Percentiles rank a stretch among this genome's conserved stretches.
These are phyloP conservation scores for Zootoca vivipara DNA, from an alignment of 2,113 vertebrate genomes.

Conservation along the genomic window DNA sequence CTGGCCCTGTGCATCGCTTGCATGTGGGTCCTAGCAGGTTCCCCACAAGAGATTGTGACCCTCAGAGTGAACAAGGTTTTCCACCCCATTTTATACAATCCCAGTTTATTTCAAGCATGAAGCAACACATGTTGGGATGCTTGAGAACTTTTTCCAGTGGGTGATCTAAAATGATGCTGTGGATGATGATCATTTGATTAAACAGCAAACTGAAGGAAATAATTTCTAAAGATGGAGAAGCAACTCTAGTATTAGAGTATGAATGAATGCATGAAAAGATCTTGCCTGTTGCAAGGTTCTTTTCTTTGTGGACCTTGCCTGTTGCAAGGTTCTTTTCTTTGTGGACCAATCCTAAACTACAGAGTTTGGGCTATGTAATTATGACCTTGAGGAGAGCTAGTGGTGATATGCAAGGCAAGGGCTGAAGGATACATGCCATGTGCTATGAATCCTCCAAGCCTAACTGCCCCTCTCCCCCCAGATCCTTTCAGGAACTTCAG, in stretches of 20 bases:
- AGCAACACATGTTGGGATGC: background rate
- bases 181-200: background rate
- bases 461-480: background rate
- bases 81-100: background rate
- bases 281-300: background rate
- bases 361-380: background rate
- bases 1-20: too few relatives aligned
- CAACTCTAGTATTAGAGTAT: background rate
- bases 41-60: too few relatives aligned
- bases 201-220: conserved; percentile 17
- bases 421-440: background rate
- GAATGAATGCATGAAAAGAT: conserved; percentile 38
- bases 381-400: background rate
- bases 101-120: background rate
- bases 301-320: background rate
- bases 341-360: too few relatives aligned
- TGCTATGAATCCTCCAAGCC: background rate
- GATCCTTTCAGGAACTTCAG: background rate
- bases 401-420: background rate
- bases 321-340: background rate
- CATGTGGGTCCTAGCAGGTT: too few relatives aligned
- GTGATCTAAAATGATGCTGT: background rate
- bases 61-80: too few relatives aligned
- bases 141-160: background rate
- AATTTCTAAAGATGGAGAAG: background rate